These are phyloP conservation scores for Drosophila bunnanda DNA, from an alignment of 2,888 invertebrate species.

Conservation along the genomic window DNA sequence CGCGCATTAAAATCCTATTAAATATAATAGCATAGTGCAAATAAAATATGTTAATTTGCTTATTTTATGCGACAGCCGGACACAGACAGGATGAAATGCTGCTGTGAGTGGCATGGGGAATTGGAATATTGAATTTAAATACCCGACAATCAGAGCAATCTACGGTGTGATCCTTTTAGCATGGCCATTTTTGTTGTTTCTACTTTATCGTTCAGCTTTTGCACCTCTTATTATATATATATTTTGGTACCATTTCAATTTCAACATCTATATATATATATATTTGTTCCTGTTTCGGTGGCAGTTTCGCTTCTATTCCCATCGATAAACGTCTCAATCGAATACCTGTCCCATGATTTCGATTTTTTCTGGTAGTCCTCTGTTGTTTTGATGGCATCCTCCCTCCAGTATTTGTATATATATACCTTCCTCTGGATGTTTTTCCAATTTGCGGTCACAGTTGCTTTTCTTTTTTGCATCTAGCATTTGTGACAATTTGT, in stretches of 20 bases:
- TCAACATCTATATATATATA: background rate
- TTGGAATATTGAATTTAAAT: conserved; percentile 20
- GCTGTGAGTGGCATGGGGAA: conserved; percentile 3
- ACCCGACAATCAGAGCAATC: conserved; percentile 14
- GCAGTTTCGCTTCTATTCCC: conserved; percentile 10
- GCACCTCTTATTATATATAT: background rate
- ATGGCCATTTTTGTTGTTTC: conserved; percentile 3
- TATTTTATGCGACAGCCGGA: conserved; percentile 52
- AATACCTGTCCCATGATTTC: conserved; percentile 1
- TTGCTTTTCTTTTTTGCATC: background rate
- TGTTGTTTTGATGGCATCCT: conserved; percentile 7
- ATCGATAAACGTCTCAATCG: conserved; percentile 16
- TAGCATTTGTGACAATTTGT: conserved; percentile 2
- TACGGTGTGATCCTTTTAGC: conserved; percentile 14
- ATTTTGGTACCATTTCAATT: background rate
- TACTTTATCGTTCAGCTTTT: background rate
- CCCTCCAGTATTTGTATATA: background rate
- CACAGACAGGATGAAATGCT: background rate
- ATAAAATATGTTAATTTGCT: conserved; percentile 71
- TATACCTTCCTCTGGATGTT: background rate
- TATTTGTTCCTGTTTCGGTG: background rate
- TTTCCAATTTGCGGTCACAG: conserved; percentile 9
- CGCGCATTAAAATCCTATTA: conserved; percentile 66
- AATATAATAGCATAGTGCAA: conserved; percentile 58
- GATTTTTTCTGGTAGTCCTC: background rate